A percentile compares a stretch with the other conserved stretches of the same genome.
phyloP scores from a whole-genome alignment of 2,888 invertebrate species.

The Crioceris asparagi region DNA sequence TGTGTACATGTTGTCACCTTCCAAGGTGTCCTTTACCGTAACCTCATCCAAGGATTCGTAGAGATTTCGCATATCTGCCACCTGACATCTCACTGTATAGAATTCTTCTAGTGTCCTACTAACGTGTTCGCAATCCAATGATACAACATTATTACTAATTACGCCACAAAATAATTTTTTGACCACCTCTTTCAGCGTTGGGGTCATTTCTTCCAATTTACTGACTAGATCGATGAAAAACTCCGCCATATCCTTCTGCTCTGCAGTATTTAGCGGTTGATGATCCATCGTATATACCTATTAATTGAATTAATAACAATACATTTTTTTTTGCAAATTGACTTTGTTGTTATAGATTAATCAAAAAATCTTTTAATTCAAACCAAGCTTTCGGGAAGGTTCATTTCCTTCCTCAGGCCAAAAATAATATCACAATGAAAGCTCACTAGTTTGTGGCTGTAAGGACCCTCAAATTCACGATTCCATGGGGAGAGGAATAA shows the following conservation, averaged over 20 bases:
- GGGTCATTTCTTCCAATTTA: conserved; percentile 92
- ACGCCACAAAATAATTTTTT: conserved; percentile 89
- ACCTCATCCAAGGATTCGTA: conserved; percentile 93
- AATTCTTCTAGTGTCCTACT: conserved; percentile 91
- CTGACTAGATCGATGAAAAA: conserved; percentile 95
- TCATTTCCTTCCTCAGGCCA: too few species aligned
- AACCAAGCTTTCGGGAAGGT: too few species aligned
- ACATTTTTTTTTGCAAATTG: too few species aligned
- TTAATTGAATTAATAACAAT: too few species aligned
- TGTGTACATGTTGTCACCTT: conserved; percentile 97
- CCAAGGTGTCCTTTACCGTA: conserved; percentile 92
- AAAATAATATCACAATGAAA: too few species aligned
- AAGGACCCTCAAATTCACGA: too few species aligned
- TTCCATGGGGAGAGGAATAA: too few species aligned
- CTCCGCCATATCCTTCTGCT: conserved; percentile 97
- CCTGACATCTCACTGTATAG: conserved; percentile 92
- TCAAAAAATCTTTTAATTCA: too few species aligned
- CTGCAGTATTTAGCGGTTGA: conserved; percentile 89
- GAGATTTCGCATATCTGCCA: conserved; percentile 91
- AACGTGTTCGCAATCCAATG: conserved; percentile 89
- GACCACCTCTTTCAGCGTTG: conserved; percentile 76
- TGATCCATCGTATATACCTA: conserved; percentile 98
- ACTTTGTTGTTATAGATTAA: too few species aligned
- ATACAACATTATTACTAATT: conserved; percentile 90
- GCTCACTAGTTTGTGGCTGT: too few species aligned